Conservation (phyloP, 2,113 vertebrate genomes). For the Aegotheles bennettii region DNA sequence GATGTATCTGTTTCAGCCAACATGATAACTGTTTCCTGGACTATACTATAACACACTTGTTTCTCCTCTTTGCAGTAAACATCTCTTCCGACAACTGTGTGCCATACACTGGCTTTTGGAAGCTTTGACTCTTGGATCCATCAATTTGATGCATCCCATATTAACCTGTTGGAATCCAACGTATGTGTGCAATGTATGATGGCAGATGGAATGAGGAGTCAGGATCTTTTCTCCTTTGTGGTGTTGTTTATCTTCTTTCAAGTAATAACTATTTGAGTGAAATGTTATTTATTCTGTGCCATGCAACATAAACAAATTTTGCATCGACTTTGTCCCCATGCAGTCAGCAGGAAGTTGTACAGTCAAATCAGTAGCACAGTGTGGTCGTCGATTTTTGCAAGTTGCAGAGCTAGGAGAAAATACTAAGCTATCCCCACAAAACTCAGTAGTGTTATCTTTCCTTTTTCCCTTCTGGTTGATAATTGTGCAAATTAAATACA, state of each 20-base stretch:
- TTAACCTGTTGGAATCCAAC: constrained; percentile 72
- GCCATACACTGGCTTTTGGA: constrained; percentile 78
- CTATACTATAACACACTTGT: neutral
- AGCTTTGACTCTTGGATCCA: constrained; percentile 67
- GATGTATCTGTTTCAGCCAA: neutral
- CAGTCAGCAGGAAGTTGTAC: neutral
- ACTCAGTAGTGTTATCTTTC: neutral
- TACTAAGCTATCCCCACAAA: neutral
- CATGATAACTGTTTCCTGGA: accelerated
- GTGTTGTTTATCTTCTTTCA: neutral
- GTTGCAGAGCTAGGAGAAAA: neutral
- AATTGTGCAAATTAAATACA: neutral
- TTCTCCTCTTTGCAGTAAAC: constrained; percentile 51
- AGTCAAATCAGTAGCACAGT: neutral
- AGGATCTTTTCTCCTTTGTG: neutral
- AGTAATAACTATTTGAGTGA: neutral
- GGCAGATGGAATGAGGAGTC: neutral
- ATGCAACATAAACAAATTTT: neutral
- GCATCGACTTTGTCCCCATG: neutral
- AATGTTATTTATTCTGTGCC: neutral
- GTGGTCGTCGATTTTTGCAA: neutral
- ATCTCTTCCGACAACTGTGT: constrained; percentile 76
- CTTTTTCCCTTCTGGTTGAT: neutral
- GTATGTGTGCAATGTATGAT: neutral
- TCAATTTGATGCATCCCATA: constrained; percentile 55